These are phyloP conservation scores for Thysanoteuthis rhombus DNA, from an alignment of 2,888 invertebrate genomes.

Conservation along the genomic window DNA sequence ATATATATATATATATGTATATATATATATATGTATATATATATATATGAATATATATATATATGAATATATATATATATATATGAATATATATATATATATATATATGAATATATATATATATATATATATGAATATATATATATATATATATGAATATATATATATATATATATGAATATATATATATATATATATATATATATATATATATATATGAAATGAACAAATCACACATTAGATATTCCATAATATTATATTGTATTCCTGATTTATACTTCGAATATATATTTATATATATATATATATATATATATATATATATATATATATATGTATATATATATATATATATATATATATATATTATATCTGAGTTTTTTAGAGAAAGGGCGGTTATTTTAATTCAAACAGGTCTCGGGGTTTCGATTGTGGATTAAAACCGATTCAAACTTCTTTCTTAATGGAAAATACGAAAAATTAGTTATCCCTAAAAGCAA, in stretches of 20 bases:
- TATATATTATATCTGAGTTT: background rate
- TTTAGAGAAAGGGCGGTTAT: no score
- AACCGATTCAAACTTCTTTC: no score
- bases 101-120: background rate
- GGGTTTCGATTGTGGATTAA: no score
- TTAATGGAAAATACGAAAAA: no score
- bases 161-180: background rate
- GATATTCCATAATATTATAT: no score
- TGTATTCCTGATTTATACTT: no score
- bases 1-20: background rate
- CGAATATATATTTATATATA: background rate
- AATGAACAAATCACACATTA: no score
- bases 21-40: background rate
- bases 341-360: no score
- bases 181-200: constrained; percentile 17
- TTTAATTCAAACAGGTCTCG: no score
- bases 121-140: background rate
- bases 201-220: background rate
- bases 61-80: constrained; percentile 15
- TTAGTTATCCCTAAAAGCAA: no score
- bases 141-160: background rate
- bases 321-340: background rate
- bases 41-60: background rate
- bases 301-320: background rate
- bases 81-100: background rate